phyloP scores from a whole-genome alignment of 2,113 vertebrate genomes.

The Corythoichthys intestinalis region DNA sequence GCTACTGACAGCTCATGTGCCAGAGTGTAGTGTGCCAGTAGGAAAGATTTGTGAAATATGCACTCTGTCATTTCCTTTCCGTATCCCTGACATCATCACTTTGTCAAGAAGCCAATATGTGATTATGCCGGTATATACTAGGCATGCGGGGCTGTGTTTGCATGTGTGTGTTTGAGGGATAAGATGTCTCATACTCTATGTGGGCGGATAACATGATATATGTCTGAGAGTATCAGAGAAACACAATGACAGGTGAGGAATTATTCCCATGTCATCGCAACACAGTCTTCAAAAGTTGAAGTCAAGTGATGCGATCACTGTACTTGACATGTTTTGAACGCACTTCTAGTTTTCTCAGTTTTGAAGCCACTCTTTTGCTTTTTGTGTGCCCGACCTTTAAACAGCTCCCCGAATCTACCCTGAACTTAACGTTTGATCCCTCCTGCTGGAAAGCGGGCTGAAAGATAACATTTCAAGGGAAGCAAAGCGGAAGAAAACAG shows the following conservation, averaged over 20 bases:
- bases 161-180: conserved; percentile 25
- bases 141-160: conserved; percentile 22
- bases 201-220: conserved; percentile 43
- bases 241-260: conserved; percentile 17
- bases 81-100: conserved; percentile 66
- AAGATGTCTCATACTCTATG: conserved; percentile 35
- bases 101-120: conserved; percentile 50
- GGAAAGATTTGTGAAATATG: conserved; percentile 72
- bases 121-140: conserved; percentile 6
- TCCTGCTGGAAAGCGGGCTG: conserved; percentile 57
- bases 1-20: conserved; percentile 69
- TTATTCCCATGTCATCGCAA: conserved; percentile 39
- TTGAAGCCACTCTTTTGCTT: conserved; percentile 35
- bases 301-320: conserved; percentile 40
- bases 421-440: conserved; percentile 62
- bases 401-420: conserved; percentile 47
- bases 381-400: conserved; percentile 44
- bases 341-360: conserved; percentile 32
- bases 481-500: conserved; percentile 64
- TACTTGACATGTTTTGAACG: conserved; percentile 31
- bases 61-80: conserved; percentile 67
- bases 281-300: conserved; percentile 39
- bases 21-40: conserved; percentile 60
- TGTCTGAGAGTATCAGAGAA: conserved; percentile 18
- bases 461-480: conserved; percentile 63